These are phyloP conservation scores for Micrasema minimum DNA, from an alignment of 1,140 invertebrate species.

Conservation along the genomic window DNA sequence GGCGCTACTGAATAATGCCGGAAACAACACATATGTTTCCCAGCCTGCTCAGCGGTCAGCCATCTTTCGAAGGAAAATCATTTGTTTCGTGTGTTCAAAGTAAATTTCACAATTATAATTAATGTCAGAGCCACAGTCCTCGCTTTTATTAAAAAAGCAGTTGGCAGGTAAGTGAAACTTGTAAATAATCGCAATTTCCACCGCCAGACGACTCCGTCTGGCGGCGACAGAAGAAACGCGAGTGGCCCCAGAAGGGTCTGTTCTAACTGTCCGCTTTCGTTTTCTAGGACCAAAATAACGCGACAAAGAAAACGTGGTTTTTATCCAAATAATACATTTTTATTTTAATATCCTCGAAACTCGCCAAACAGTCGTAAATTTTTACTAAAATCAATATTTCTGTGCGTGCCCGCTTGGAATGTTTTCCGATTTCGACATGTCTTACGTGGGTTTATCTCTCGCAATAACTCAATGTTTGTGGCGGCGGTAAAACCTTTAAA, in stretches of 20 bases:
- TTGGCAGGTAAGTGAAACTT: conserved; percentile 80
- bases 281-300: conserved; percentile 26
- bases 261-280: conserved; percentile 51
- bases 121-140: conserved; percentile 95
- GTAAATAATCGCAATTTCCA: not conserved
- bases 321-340: conserved; percentile 5
- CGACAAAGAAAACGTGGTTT: conserved; percentile 9
- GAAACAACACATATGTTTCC: conserved; percentile 58
- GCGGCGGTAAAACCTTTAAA: not conserved
- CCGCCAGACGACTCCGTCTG: not conserved
- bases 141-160: conserved; percentile 94
- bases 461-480: not conserved
- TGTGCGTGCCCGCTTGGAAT: conserved; percentile 29
- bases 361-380: not conserved
- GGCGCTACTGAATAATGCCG: conserved; percentile 19
- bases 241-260: conserved; percentile 28
- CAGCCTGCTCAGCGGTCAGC: conserved; percentile 69
- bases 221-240: not conserved
- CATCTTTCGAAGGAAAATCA: conserved; percentile 70
- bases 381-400: conserved; percentile 31
- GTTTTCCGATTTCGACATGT: conserved; percentile 32
- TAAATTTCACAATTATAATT: conserved; percentile 77
- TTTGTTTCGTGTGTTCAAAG: conserved; percentile 71
- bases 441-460: conserved; percentile 3
- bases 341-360: not conserved